A percentile compares a stretch with the other conserved stretches of the same genome.
phyloP scores from a whole-genome alignment of 1,140 invertebrate genomes.

The Rhagoletis pomonella region DNA sequence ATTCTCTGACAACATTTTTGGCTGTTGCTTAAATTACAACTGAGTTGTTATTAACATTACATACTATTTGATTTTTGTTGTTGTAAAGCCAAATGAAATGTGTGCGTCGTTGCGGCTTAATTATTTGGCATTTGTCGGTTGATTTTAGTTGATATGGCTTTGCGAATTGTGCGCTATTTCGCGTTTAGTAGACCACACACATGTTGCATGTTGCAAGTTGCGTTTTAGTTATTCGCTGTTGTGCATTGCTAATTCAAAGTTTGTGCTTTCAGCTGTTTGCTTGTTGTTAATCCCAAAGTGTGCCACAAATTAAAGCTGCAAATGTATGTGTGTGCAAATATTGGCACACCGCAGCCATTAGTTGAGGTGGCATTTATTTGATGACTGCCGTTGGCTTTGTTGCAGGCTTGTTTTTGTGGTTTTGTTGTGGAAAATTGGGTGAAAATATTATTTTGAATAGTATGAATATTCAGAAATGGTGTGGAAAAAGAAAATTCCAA shows the following conservation, averaged over 20 bases:
- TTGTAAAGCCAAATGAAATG: slow-evolving; percentile 32
- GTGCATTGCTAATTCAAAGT: slow-evolving; percentile 6
- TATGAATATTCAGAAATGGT: too few relatives aligned
- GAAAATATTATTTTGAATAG: too few relatives aligned
- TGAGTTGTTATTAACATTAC: background rate
- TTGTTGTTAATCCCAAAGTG: background rate
- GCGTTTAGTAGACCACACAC: background rate
- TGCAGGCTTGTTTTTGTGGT: background rate
- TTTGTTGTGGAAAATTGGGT: background rate
- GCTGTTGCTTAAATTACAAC: too few relatives aligned
- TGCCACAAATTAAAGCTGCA: background rate
- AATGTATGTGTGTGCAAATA: background rate
- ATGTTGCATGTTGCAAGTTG: slow-evolving; percentile 32
- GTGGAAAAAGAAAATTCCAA: too few relatives aligned
- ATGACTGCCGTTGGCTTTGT: background rate
- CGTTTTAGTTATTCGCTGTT: background rate
- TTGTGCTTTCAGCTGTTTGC: slow-evolving; percentile 11
- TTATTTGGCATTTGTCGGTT: slow-evolving; percentile 36
- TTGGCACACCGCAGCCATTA: background rate
- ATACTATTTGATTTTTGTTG: background rate
- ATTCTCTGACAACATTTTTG: background rate
- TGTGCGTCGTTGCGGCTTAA: slow-evolving; percentile 2
- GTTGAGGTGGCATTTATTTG: slow-evolving; percentile 25
- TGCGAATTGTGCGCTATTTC: too few relatives aligned
- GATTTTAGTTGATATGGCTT: too few relatives aligned